Percentiles rank a stretch among this genome's conserved stretches.
Evolutionary conservation across 2,888 invertebrate species (phyloP).

Genomic region (Plebejus argus): DNA sequence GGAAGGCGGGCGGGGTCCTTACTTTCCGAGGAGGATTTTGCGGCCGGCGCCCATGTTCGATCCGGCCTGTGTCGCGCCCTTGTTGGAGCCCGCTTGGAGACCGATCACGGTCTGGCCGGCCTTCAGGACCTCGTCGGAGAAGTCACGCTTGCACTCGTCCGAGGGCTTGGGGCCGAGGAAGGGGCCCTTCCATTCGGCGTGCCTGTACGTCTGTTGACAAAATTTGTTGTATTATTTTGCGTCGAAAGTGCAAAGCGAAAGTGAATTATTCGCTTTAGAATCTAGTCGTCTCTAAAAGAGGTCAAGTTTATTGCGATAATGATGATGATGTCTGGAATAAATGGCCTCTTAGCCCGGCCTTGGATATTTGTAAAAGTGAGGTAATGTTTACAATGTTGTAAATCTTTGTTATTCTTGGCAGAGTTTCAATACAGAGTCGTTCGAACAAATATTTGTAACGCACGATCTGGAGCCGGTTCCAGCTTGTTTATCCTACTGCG

Average conservation of each 20-base stretch:
- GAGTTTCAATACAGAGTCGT: slow-evolving; percentile 54
- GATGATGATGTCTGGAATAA: slow-evolving; percentile 11
- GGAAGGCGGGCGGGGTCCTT: slow-evolving; percentile 57
- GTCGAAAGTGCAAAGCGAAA: not conserved
- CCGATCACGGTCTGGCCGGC: slow-evolving; percentile 95
- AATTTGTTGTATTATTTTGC: not conserved
- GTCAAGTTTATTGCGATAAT: not conserved
- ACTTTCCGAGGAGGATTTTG: slow-evolving; percentile 95
- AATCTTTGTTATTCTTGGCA: slow-evolving; percentile 69
- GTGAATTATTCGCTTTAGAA: not conserved
- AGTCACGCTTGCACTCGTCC: slow-evolving; percentile 96
- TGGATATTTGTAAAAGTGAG: slow-evolving; percentile 77
- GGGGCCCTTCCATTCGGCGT: slow-evolving; percentile 92
- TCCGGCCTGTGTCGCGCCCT: slow-evolving; percentile 96
- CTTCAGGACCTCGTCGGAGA: slow-evolving; percentile 93
- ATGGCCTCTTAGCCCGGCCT: slow-evolving; percentile 52
- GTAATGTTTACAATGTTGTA: slow-evolving; percentile 74
- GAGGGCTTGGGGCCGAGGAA: slow-evolving; percentile 96
- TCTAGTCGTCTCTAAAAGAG: not conserved
- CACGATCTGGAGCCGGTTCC: slow-evolving; percentile 37
- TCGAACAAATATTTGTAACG: slow-evolving; percentile 39
- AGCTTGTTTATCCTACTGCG: slow-evolving; percentile 43
- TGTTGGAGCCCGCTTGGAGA: slow-evolving; percentile 97
- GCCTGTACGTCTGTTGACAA: slow-evolving; percentile 87
- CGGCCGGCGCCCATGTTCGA: slow-evolving; percentile 94